Base-by-base conservation (phyloP, 2,113 vertebrate species). In the Tetrax tetrax region DNA sequence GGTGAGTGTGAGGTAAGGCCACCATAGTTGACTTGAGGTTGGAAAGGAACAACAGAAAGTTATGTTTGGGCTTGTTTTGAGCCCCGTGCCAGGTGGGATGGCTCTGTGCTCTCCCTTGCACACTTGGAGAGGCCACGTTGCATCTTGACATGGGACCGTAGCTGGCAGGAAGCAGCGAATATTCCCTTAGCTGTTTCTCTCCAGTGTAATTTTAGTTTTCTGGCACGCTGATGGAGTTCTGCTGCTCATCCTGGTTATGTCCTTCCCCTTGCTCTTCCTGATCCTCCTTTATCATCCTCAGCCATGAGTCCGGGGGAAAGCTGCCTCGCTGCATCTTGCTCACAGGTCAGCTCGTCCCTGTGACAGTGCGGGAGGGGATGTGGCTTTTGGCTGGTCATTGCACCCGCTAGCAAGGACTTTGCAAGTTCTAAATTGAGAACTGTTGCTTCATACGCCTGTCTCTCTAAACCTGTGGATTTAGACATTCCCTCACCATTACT, bases 401-500 rank as follows among this genome's bases (percentile, higher is more conserved):
- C 45, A 70, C 33, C 47, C 37, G 0, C 2, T 4, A 90, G 51
- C 2, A 15, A 92, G 71, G n/a, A 50, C 29, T 60, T 54, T 47
- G 43, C 1, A 14, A 74, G 43, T 82, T 89, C 95, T 94, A 93
- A 94, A 83, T 88, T 0, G 4, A 78, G 93, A 85, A 27, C 65
- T 0, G 6, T 87, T 89, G 57, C 70, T 95, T 95, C 89, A 76
- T 66, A 19, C 0, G 4, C 3, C 1, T 35, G 61, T 63, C 61
- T 90, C 81, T 94, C 82, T 79, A 91, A 60, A 79, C 18, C 51
- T 2, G 0, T 45, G 45, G 89, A 47, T 89, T 84, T 87, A 96
- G 96, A 95, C 83, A 70, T 95, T 97, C 91, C 72, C 86, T 97
- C 95, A 97, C 95, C 80, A 35, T 79, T 92, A 90, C 93, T 93